Evolutionary conservation across 2,113 vertebrate species (phyloP), one percentile per base, ranked within the genome.

Genomic region (Semnornis frantzii): DNA sequence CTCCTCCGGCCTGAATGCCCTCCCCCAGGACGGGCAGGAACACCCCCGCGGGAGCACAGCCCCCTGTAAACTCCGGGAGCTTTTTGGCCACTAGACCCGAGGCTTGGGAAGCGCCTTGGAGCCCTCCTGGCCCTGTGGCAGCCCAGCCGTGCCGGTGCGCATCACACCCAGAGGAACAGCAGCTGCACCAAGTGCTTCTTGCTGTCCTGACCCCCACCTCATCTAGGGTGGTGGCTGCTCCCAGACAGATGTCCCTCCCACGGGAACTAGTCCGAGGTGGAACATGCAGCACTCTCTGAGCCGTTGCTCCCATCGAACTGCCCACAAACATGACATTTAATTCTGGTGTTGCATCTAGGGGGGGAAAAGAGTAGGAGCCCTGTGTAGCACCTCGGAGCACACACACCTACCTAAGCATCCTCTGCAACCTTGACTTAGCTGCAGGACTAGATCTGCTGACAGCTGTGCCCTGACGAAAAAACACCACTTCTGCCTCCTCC

Each of bases 321-420:
- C 28, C 33, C 48, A 50, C 60, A 58, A 27, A 24, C 30, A 30
- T 0, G 0, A 44, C 8, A 10, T 39, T 44, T 21, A 31, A 44
- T 59, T 82, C 54, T 30, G 10, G 12, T 12, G 7, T 18, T 1
- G 2, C 42, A 44, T 6, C 18, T 20, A 19, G 17, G 4, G 17
- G 0, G 24, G 48, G 15, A 1, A 76, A 55, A 18, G 0, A 0
- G 15, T 58, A n/a, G 1, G 2, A 81, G 66, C 31, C 21, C 42
- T 13, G 23, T 5, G 30, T 5, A n/a, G 77, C 72, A 15, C 60
- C 90, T 72, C 6, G 37, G 46, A 46, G 25, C 39, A n/a, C 4
- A 5, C n/a, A 18, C 4, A 59, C 24, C 14, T 15, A 8, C 73
- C 1, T 0, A 57, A 59, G 37, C 11, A 55, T 76, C 64, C 52